Conservation (phyloP, 2,888 invertebrate genomes). For the Marronus borbonicus region DNA sequence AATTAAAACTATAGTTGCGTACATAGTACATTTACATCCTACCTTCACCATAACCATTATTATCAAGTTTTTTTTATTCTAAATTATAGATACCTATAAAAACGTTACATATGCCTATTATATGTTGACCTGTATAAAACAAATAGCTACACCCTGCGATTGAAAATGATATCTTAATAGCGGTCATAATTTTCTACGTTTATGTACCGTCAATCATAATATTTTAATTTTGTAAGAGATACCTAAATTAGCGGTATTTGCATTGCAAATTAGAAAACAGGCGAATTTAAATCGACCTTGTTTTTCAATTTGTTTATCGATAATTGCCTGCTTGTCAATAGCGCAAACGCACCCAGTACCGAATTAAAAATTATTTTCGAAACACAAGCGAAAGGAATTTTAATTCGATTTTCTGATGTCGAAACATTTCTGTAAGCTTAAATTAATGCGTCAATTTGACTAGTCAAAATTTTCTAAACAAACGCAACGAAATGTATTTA, state of each 20-base stretch:
- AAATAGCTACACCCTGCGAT: no score
- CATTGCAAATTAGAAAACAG: slow-evolving; percentile 28
- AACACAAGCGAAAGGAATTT: neutral
- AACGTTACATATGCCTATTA: no score
- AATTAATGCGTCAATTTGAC: neutral
- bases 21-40: no score
- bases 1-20: no score
- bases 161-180: no score
- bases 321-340: slow-evolving; percentile 11
- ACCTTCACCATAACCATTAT: no score
- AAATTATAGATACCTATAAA: neutral
- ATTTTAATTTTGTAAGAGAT: neutral
- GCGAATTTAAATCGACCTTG: slow-evolving; percentile 26
- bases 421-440: neutral
- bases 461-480: no score
- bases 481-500: no score
- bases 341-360: neutral
- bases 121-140: no score
- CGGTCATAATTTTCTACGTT: neutral
- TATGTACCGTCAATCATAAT: slow-evolving; percentile 1
- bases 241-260: slow-evolving; percentile 10
- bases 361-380: slow-evolving; percentile 13
- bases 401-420: slow-evolving; percentile 7
- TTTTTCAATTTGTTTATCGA: slow-evolving; percentile 14
- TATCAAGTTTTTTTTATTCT: no score